Percentiles rank a stretch among this genome's conserved stretches.
Conservation (phyloP, 2,888 invertebrate genomes). For the Agrilus biguttatus region DNA sequence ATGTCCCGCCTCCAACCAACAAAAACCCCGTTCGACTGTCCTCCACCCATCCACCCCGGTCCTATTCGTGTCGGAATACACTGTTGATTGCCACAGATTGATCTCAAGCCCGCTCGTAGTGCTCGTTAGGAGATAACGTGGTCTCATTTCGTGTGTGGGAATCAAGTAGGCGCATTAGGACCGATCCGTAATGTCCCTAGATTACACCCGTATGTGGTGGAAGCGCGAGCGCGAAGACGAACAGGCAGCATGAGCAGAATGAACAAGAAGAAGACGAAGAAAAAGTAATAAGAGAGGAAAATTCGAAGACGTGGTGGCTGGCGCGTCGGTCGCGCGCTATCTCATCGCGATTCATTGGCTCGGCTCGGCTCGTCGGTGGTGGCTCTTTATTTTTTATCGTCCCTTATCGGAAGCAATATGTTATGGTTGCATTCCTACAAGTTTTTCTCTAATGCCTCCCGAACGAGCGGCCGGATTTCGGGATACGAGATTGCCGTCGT, state of each 20-base stretch:
- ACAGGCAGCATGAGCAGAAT: no score
- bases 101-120: conserved; percentile 3
- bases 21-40: no score
- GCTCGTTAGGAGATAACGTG: conserved; percentile 9
- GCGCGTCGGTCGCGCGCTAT: conserved; percentile 5
- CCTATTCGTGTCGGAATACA: no score
- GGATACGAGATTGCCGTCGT: no score
- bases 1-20: no score
- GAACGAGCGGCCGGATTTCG: no score
- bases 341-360: conserved; percentile 12
- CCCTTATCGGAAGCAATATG: conserved; percentile 3
- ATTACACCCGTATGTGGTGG: conserved; percentile 18
- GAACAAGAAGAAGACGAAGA: no score
- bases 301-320: neutral
- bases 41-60: no score
- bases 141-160: conserved; percentile 16
- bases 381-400: conserved; percentile 1
- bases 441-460: no score
- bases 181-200: conserved; percentile 18
- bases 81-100: no score
- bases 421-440: neutral
- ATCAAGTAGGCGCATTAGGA: conserved; percentile 20
- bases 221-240: conserved; percentile 7
- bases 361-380: conserved; percentile 7
- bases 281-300: no score